Evolutionary conservation across 1,140 invertebrate species (phyloP).

Genomic region (Scaptomyza graminum): DNA sequence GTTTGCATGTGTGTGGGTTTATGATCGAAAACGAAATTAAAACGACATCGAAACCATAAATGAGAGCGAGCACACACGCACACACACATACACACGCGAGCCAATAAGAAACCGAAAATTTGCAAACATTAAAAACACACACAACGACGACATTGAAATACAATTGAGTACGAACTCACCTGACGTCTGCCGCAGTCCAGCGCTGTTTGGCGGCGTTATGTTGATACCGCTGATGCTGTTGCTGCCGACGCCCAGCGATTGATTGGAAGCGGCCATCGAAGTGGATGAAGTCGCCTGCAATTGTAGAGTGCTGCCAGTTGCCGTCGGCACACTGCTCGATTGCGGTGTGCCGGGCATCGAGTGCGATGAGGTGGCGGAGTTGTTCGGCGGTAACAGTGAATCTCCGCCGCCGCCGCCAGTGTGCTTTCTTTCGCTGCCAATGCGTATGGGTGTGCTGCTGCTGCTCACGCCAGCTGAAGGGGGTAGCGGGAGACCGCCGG

Average conservation of each 20-base stretch:
- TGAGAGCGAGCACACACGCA: constrained; percentile 9
- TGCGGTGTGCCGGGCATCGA: constrained; percentile 66
- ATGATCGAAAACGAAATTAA: constrained; percentile 19
- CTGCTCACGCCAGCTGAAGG: constrained; percentile 4
- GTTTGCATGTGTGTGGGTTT: constrained; percentile 9
- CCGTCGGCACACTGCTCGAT: constrained; percentile 72
- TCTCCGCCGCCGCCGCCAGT: constrained; percentile 55
- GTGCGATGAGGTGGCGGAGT: constrained; percentile 38
- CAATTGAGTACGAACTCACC: constrained; percentile 66
- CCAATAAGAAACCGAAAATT: constrained; percentile 1
- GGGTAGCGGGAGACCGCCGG: constrained; percentile 9
- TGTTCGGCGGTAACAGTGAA: constrained; percentile 38
- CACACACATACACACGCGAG: background rate
- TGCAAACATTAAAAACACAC: constrained; percentile 14
- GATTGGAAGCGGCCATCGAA: constrained; percentile 73
- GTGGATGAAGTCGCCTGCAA: constrained; percentile 30
- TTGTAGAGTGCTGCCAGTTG: constrained; percentile 58
- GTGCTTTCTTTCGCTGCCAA: constrained; percentile 60
- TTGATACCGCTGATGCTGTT: constrained; percentile 69
- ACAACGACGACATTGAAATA: constrained; percentile 48
- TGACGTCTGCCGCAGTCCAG: constrained; percentile 74
- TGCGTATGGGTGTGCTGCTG: constrained; percentile 72
- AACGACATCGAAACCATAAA: constrained; percentile 32
- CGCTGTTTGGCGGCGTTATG: constrained; percentile 79
- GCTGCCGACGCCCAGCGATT: constrained; percentile 68